Evolutionary conservation across 2,888 invertebrate species (phyloP).

Genomic region (Brassicogethes aeneus): DNA sequence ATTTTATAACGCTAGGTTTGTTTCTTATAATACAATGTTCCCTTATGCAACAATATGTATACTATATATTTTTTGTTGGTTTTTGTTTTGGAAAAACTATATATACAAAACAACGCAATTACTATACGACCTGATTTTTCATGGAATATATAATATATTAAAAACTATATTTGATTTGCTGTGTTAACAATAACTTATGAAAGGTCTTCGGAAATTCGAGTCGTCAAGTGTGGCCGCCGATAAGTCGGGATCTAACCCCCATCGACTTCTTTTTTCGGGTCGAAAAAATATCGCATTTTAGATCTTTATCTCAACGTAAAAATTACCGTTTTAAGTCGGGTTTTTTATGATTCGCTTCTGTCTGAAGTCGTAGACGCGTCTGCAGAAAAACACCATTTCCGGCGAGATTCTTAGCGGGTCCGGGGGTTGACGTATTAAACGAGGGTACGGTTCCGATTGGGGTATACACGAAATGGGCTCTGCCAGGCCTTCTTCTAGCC

Average conservation of each 20-base stretch:
- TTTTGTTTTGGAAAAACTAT: not conserved
- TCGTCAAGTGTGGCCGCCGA: too few relatives aligned
- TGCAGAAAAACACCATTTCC: conserved; percentile 90
- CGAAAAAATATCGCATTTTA: too few relatives aligned
- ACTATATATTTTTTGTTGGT: not conserved
- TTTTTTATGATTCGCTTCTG: conserved; percentile 61
- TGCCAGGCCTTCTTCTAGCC: conserved; percentile 67
- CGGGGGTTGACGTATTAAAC: conserved; percentile 51
- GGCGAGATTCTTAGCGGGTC: conserved; percentile 52
- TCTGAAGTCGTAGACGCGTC: conserved; percentile 90
- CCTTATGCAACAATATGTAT: not conserved
- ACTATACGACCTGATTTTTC: not conserved
- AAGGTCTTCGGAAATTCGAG: too few relatives aligned
- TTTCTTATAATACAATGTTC: not conserved
- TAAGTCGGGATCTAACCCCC: too few relatives aligned
- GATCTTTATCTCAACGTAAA: too few relatives aligned
- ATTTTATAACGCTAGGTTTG: not conserved
- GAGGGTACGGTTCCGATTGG: conserved; percentile 51
- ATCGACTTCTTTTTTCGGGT: too few relatives aligned
- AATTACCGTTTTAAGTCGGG: conserved; percentile 42
- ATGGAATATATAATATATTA: not conserved
- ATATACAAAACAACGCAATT: not conserved
- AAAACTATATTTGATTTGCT: not conserved
- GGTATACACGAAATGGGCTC: conserved; percentile 68
- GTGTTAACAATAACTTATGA: too few relatives aligned